phyloP scores from a whole-genome alignment of 2,797 vertebrate species.

The Anas flavirostris region DNA sequence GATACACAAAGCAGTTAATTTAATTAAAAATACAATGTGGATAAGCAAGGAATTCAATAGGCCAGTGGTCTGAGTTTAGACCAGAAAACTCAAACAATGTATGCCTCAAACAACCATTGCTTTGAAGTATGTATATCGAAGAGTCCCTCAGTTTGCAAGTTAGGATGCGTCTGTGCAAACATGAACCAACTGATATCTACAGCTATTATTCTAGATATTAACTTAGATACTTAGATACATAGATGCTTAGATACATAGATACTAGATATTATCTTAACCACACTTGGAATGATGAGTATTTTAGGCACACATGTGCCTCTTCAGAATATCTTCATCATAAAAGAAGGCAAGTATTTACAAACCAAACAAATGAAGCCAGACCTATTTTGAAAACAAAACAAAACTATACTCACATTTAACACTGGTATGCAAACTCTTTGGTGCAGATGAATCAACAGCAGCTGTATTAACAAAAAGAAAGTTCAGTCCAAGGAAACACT shows the following conservation, averaged over 20 bases:
- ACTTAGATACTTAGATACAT: neutral
- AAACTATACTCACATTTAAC: constrained; percentile 69
- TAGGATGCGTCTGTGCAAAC: neutral
- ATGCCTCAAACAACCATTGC: neutral
- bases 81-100: neutral
- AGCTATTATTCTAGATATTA: neutral
- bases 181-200: neutral
- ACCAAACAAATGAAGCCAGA: constrained; percentile 60
- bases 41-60: neutral
- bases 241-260: neutral
- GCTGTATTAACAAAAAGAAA: constrained; percentile 72
- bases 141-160: neutral
- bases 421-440: constrained; percentile 61
- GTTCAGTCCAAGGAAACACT: neutral
- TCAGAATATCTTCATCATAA: constrained; percentile 11
- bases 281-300: neutral
- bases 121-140: neutral
- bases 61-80: neutral
- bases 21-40: neutral
- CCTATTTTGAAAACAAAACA: constrained; percentile 55
- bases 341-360: constrained; percentile 67
- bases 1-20: neutral
- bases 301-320: neutral
- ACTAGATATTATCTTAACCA: neutral
- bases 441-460: constrained; percentile 75